Evolutionary conservation across 2,797 vertebrate species (phyloP), one percentile per base, ranked within the genome.

Genomic region (Ambastaia sidthimunki): DNA sequence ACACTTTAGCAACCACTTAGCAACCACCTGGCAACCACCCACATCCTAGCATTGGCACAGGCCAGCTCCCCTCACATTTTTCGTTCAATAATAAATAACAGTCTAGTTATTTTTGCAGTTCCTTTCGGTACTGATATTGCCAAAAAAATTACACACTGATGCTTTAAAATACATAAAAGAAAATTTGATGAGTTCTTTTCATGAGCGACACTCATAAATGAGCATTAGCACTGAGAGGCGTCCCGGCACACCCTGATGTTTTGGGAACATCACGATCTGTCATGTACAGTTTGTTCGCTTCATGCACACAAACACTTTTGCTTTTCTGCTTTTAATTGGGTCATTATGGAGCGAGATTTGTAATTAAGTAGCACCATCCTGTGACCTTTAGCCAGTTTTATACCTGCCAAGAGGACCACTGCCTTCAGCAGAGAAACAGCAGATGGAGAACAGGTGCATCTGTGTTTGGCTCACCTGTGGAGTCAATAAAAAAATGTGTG

Each of bases 371-470:
- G 37, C 57, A 81, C 34, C 54, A 71, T 55, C 23, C 37, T 66
- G 15, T 50, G 16, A 80, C 67, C 72, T 80, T 76, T 72, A 15
- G 23, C n/a, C 65, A 2, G 23, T 55, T 74, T 48, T 78, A 25
- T 31, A 25, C 44, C 67, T 75, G 69, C 70, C 78, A 66, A 66
- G 55, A 80, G 73, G 48, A 73, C 16, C 50, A 31, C 34, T 9
- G 66, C 76, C 71, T 78, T 83, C 69, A 67, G 62, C 34, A 21
- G 23, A 21, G 63, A 72, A 11, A 81, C 66, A 55, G 65, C 74
- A 84, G 82, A 83, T 83, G 78, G 78, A 83, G 74, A 62, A 59
- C 78, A 83, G 73, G 66, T 80, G 73, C 63, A 16, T 52, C 52
- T 48, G 34, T 68, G 62, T 67, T 48, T 54, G 47, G 67, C 57